Evolutionary conservation across 1,140 invertebrate genomes (phyloP).

Genomic region (Drosophila guanche): DNA sequence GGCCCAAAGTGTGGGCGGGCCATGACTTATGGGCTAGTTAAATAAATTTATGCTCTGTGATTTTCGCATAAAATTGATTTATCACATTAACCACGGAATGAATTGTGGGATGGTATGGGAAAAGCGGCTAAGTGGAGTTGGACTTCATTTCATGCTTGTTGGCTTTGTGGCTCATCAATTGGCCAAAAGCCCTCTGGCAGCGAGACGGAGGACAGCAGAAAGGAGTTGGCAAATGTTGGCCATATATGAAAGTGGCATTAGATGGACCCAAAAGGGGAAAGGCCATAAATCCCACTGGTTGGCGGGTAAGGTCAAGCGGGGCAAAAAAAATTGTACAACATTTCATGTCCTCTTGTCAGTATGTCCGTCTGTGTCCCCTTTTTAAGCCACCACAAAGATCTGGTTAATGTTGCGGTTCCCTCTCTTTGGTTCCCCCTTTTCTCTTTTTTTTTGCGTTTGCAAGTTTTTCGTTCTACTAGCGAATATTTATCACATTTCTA

Average conservation of each 20-base stretch:
- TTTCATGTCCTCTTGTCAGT: constrained; percentile 17
- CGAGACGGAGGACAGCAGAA: constrained; percentile 18
- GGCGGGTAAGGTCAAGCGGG: constrained; percentile 50
- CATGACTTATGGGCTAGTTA: constrained; percentile 79
- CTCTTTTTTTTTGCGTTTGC: background rate
- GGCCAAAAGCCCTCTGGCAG: constrained; percentile 38
- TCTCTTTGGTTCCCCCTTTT: background rate
- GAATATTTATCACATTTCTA: constrained; percentile 75
- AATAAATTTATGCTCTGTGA: constrained; percentile 82
- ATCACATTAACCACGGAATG: constrained; percentile 77
- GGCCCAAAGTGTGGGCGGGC: constrained; percentile 16
- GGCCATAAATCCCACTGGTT: constrained; percentile 62
- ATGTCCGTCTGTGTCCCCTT: background rate
- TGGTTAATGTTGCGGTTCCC: constrained; percentile 69
- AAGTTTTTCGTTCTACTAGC: constrained; percentile 3
- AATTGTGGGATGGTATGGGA: constrained; percentile 25
- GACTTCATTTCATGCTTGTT: constrained; percentile 80
- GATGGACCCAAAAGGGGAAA: constrained; percentile 64
- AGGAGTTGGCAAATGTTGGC: constrained; percentile 27
- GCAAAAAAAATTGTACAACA: constrained; percentile 46
- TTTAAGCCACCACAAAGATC: constrained; percentile 73
- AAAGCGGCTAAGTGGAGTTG: constrained; percentile 30
- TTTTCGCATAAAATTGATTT: constrained; percentile 82
- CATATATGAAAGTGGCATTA: constrained; percentile 70
- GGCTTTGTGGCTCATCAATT: constrained; percentile 80